Conservation (phyloP, 2,888 invertebrate species). For the Linhomoeus sp. region DNA sequence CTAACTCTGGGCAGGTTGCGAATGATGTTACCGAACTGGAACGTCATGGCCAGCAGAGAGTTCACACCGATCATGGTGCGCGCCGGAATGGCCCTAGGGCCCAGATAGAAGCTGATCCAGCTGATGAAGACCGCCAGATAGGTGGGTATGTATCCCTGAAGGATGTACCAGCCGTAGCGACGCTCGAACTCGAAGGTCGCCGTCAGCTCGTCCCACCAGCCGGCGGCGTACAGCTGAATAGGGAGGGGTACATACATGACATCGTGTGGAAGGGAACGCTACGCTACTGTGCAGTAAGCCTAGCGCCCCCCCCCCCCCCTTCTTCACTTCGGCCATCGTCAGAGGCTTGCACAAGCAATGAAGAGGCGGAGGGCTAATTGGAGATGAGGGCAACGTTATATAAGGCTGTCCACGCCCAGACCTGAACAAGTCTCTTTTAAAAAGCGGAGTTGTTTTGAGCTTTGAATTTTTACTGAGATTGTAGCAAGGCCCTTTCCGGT, state of each 20-base stretch:
- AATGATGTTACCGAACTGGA: constrained; percentile 28
- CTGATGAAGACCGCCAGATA: constrained; percentile 26
- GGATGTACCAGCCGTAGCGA: constrained; percentile 25
- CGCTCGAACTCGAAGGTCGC: constrained; percentile 21
- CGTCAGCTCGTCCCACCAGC: constrained; percentile 25
- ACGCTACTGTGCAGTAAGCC: too few relatives aligned
- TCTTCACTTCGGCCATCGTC: too few relatives aligned
- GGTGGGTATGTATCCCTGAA: constrained; percentile 26
- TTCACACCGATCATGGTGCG: constrained; percentile 28
- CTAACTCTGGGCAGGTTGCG: constrained; percentile 25
- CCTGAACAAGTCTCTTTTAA: too few relatives aligned
- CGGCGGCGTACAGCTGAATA: constrained; percentile 19
- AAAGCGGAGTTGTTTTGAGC: too few relatives aligned
- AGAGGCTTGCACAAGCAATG: too few relatives aligned
- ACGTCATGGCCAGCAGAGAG: constrained; percentile 26
- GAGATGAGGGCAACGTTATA: too few relatives aligned
- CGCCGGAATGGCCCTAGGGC: constrained; percentile 26
- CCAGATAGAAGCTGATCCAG: constrained; percentile 27
- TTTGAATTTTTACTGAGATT: too few relatives aligned
- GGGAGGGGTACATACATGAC: neutral
- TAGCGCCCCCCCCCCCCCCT: too few relatives aligned
- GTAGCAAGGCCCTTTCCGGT: too few relatives aligned
- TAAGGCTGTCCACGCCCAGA: too few relatives aligned
- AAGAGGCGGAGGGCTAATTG: too few relatives aligned
- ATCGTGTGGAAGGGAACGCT: neutral